Evolutionary conservation across 1,140 invertebrate species (phyloP).

Genomic region (Drosophila lini): DNA sequence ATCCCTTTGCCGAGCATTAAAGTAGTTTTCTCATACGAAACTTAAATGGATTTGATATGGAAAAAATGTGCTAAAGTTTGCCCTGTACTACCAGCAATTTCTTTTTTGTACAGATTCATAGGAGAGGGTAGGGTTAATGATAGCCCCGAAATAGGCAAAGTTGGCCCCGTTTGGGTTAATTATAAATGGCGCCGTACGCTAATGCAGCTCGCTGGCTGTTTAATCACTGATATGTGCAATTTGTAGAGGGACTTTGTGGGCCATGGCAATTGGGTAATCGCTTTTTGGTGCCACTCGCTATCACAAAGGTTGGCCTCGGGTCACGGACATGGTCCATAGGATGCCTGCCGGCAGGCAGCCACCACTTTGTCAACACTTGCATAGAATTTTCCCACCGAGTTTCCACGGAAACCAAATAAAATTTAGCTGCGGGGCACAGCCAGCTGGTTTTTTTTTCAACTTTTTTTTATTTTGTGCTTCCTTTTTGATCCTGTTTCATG

Average conservation of each 20-base stretch:
- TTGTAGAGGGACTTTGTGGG: slow-evolving; percentile 23
- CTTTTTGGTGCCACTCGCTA: slow-evolving; percentile 57
- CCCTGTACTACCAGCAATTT: slow-evolving; percentile 18
- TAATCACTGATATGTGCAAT: slow-evolving; percentile 51
- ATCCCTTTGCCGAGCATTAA: slow-evolving; percentile 2
- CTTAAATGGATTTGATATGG: slow-evolving; percentile 32
- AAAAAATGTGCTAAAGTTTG: slow-evolving; percentile 45
- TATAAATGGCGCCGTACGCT: slow-evolving; percentile 38
- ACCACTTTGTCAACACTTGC: slow-evolving; percentile 75
- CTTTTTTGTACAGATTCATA: not conserved
- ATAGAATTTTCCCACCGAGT: slow-evolving; percentile 44
- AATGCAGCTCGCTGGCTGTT: slow-evolving; percentile 27
- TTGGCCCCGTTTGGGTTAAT: slow-evolving; percentile 46
- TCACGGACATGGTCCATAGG: slow-evolving; percentile 31
- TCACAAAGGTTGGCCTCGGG: slow-evolving; percentile 50
- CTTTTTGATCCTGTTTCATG: slow-evolving; percentile 7
- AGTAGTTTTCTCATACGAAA: slow-evolving; percentile 38
- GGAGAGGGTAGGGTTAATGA: slow-evolving; percentile 21
- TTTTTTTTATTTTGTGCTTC: slow-evolving; percentile 12
- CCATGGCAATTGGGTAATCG: slow-evolving; percentile 53
- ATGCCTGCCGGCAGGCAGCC: slow-evolving; percentile 34
- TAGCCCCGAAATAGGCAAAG: slow-evolving; percentile 35
- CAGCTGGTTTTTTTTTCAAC: slow-evolving; percentile 29
- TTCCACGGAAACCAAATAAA: slow-evolving; percentile 58
- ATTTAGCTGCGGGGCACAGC: slow-evolving; percentile 38